Evolutionary conservation across 2,888 invertebrate species (phyloP).

Genomic region (Acrobasis suavella): DNA sequence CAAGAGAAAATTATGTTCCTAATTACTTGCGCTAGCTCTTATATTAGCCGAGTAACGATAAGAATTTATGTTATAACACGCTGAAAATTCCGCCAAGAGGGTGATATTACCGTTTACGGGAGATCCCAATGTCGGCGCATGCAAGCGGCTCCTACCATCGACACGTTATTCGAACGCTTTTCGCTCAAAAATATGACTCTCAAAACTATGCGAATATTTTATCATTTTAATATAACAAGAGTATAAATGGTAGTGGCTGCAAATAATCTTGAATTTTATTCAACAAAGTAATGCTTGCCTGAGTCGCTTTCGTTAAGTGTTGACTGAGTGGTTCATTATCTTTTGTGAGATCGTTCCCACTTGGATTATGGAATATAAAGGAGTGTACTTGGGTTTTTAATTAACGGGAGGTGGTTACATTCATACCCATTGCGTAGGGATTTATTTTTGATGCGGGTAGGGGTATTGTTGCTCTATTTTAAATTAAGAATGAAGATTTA

Average conservation of each 20-base stretch:
- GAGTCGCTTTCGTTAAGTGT: slow-evolving; percentile 42
- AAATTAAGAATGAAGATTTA: background rate
- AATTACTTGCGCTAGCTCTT: slow-evolving; percentile 30
- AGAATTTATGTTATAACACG: slow-evolving; percentile 45
- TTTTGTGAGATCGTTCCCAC: slow-evolving; percentile 41
- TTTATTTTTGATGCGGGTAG: slow-evolving; percentile 1
- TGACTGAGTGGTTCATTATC: slow-evolving; percentile 55
- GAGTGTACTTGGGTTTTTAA: slow-evolving; percentile 16
- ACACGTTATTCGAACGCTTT: slow-evolving; percentile 23
- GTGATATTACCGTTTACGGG: slow-evolving; percentile 40
- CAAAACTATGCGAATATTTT: background rate
- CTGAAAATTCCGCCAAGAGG: slow-evolving; percentile 40
- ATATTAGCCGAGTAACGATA: slow-evolving; percentile 39
- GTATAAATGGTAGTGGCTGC: slow-evolving; percentile 28
- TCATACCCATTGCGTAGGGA: background rate
- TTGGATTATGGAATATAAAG: slow-evolving; percentile 9
- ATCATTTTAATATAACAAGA: background rate
- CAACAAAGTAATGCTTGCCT: slow-evolving; percentile 39
- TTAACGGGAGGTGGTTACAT: slow-evolving; percentile 6
- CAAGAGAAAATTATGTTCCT: background rate
- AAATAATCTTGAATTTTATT: slow-evolving; percentile 44
- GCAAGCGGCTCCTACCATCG: slow-evolving; percentile 33
- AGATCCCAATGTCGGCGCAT: slow-evolving; percentile 31
- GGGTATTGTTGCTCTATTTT: background rate
- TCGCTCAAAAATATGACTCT: background rate